Conservation (phyloP, 2,888 invertebrate genomes). For the Hemistola chrysoprasaria region DNA sequence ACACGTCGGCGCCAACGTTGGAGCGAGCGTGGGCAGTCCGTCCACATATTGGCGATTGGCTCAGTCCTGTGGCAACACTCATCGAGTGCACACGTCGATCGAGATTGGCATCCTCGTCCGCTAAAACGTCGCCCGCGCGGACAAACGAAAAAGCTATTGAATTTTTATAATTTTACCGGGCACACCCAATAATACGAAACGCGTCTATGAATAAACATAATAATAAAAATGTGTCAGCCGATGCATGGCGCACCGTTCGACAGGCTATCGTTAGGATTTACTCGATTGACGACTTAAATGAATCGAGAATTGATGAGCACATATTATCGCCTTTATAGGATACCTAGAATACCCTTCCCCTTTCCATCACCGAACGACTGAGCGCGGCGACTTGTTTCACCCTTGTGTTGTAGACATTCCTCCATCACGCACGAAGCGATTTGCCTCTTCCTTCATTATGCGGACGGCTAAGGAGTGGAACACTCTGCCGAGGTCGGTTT, state of each 20-base stretch:
- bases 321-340: conserved; percentile 24
- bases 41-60: too few species aligned
- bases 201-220: conserved; percentile 21
- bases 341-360: too few species aligned
- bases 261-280: conserved; percentile 3
- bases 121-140: conserved; percentile 17
- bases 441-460: too few species aligned
- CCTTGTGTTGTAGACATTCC: too few species aligned
- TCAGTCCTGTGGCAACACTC: conserved; percentile 1
- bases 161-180: conserved; percentile 20
- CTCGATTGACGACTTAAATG: conserved; percentile 16
- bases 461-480: too few species aligned
- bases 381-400: too few species aligned
- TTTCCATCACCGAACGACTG: too few species aligned
- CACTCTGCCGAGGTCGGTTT: too few species aligned
- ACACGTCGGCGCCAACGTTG: too few species aligned
- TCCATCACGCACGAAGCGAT: too few species aligned
- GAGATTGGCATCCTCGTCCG: too few species aligned
- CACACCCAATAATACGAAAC: conserved; percentile 24
- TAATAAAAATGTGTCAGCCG: conserved; percentile 26
- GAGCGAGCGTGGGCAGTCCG: background rate
- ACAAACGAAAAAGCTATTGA: conserved; percentile 23
- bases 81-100: too few species aligned
- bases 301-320: conserved; percentile 14
- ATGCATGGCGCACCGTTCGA: conserved; percentile 21